These are phyloP conservation scores for Bujurquina vittata DNA, from an alignment of 2,113 vertebrate genomes.

Conservation along the genomic window DNA sequence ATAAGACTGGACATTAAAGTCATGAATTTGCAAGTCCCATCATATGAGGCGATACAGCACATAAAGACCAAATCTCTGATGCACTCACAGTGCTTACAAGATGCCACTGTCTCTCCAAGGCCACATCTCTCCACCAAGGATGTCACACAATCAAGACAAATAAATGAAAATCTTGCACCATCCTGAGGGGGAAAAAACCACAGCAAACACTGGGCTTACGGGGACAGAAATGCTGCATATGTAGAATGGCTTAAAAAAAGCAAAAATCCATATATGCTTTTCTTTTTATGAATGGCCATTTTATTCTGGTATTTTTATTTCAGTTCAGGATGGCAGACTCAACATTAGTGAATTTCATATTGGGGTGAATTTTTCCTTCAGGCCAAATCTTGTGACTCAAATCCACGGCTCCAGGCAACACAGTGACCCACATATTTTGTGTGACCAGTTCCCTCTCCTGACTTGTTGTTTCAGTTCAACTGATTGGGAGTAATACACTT, in stretches of 20 bases:
- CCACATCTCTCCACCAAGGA: constrained; percentile 64
- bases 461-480: constrained; percentile 21
- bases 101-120: constrained; percentile 66
- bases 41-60: constrained; percentile 1
- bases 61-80: constrained; percentile 26
- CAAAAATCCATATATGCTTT: neutral
- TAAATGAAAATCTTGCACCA: constrained; percentile 61
- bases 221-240: neutral
- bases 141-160: constrained; percentile 67
- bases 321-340: neutral
- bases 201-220: constrained; percentile 30
- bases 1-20: constrained; percentile 32
- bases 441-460: constrained; percentile 9
- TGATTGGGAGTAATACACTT: neutral
- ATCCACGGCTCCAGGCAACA: constrained; percentile 42
- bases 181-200: constrained; percentile 28
- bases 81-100: constrained; percentile 38
- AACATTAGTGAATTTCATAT: constrained; percentile 2
- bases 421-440: constrained; percentile 46
- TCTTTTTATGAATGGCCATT: constrained; percentile 2
- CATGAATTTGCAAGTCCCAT: constrained; percentile 21
- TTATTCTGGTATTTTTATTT: neutral
- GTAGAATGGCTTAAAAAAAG: neutral
- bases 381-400: constrained; percentile 29
- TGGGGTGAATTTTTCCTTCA: constrained; percentile 10